Evolutionary conservation across 2,888 invertebrate genomes (phyloP).

Genomic region (Argyresthia goedartella): DNA sequence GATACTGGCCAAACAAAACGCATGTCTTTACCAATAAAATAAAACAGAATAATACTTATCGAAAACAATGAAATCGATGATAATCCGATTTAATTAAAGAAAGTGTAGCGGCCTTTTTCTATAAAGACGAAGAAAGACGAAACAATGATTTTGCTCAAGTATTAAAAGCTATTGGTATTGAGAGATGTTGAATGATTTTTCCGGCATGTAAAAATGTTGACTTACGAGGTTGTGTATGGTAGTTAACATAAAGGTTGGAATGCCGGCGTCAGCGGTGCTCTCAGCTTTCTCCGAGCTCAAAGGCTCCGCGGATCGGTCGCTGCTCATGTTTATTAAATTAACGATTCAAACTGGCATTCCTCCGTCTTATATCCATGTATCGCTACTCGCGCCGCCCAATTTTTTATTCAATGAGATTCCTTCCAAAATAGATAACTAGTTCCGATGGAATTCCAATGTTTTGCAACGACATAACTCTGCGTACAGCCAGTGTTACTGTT

Average conservation of each 20-base stretch:
- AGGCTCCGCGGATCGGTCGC: slow-evolving; percentile 37
- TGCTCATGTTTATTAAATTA: slow-evolving; percentile 60
- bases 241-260: slow-evolving; percentile 3
- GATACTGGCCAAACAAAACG: no score
- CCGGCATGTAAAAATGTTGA: slow-evolving; percentile 1
- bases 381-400: slow-evolving; percentile 1
- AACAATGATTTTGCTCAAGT: no score
- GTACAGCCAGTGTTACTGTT: background rate
- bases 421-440: slow-evolving; percentile 1
- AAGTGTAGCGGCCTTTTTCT: no score
- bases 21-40: no score
- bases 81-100: background rate
- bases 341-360: slow-evolving; percentile 58
- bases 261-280: slow-evolving; percentile 15
- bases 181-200: background rate
- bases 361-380: slow-evolving; percentile 4
- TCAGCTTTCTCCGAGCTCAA: slow-evolving; percentile 61
- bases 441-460: background rate
- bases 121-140: no score
- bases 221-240: slow-evolving; percentile 1
- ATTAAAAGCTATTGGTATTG: background rate
- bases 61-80: background rate
- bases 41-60: no score
- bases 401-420: slow-evolving; percentile 4
- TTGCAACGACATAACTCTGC: background rate